Conservation (phyloP, 2,888 invertebrate species). For the Tolmerus cingulatus region DNA sequence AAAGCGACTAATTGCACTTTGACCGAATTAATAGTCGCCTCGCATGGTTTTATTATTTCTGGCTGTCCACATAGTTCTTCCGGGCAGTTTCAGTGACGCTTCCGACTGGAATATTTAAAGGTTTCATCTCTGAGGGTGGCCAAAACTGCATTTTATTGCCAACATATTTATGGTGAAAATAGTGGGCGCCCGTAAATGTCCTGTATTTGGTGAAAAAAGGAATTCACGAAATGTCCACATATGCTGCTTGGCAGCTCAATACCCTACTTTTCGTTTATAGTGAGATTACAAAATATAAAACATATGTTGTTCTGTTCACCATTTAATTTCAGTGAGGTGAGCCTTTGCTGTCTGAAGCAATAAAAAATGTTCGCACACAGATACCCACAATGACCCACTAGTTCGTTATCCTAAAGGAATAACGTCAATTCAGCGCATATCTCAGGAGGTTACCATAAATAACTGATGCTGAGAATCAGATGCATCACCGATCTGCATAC, state of each 20-base stretch:
- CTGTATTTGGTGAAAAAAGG: not conserved
- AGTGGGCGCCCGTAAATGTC: not conserved
- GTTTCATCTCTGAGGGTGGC: not conserved
- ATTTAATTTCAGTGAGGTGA: not conserved
- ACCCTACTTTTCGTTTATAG: too few relatives aligned
- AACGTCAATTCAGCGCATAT: not conserved
- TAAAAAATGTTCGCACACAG: not conserved
- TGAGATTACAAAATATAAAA: too few relatives aligned
- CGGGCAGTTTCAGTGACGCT: not conserved
- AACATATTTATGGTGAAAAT: not conserved
- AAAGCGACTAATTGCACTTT: conserved; percentile 12
- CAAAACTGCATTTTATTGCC: not conserved
- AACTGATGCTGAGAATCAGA: not conserved
- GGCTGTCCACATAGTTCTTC: not conserved
- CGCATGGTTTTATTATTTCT: not conserved
- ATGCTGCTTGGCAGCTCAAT: not conserved
- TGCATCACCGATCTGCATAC: not conserved
- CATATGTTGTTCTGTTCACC: not conserved
- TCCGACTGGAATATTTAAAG: not conserved
- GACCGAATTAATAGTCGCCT: not conserved
- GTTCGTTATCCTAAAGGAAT: not conserved
- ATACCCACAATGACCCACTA: not conserved
- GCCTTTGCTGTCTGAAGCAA: not conserved
- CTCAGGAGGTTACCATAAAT: not conserved
- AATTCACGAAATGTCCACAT: not conserved